Conservation (phyloP, 2,797 vertebrate species). For the Neosilurus hyrtlii region DNA sequence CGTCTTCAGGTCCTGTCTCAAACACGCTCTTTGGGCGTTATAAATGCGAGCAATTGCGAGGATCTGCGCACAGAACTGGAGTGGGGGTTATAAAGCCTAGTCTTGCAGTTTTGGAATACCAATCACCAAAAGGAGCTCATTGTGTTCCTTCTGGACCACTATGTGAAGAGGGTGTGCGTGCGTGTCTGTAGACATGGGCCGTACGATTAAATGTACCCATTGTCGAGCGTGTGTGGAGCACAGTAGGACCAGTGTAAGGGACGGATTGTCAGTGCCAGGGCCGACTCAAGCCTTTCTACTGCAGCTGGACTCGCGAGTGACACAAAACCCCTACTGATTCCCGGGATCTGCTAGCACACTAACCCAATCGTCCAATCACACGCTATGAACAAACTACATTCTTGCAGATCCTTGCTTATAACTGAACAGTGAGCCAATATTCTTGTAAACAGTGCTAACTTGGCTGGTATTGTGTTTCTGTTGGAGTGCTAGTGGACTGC, state of each 20-base stretch:
- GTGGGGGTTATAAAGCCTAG: conserved; percentile 45
- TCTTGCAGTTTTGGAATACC: conserved; percentile 58
- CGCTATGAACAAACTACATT: neutral
- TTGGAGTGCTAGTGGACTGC: neutral
- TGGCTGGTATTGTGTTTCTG: neutral
- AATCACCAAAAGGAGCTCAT: conserved; percentile 55
- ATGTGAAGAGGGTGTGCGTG: conserved; percentile 39
- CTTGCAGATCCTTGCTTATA: conserved; percentile 2
- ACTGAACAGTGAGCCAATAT: neutral
- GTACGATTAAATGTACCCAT: conserved; percentile 62
- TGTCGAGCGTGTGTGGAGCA: conserved; percentile 72
- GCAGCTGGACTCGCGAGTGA: conserved; percentile 79
- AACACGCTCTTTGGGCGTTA: conserved; percentile 25
- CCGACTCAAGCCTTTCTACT: conserved; percentile 69
- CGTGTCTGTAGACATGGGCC: conserved; percentile 40
- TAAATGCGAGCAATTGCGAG: conserved; percentile 31
- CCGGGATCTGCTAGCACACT: conserved; percentile 19
- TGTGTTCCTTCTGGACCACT: conserved; percentile 52
- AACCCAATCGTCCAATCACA: conserved; percentile 17
- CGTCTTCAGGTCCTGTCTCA: neutral
- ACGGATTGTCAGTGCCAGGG: conserved; percentile 86
- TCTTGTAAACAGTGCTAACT: neutral
- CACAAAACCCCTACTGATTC: conserved; percentile 42
- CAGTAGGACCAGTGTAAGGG: conserved; percentile 83
- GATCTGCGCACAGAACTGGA: conserved; percentile 37